Evolutionary conservation across 2,888 invertebrate species (phyloP).

Genomic region (Dryocosmus kuriphilus): DNA sequence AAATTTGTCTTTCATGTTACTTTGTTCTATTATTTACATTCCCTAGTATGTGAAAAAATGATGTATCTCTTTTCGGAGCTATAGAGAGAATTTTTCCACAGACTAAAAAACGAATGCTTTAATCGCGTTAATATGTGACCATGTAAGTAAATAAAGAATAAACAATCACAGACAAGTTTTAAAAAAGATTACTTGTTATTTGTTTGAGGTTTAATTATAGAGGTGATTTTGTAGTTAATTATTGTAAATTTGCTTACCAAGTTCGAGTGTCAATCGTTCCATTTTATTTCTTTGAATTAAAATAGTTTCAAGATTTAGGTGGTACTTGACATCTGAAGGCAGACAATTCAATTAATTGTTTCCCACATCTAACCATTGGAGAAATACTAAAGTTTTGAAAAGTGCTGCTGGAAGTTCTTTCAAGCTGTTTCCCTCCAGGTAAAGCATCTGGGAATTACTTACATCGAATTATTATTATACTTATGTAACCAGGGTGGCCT

Average conservation of each 20-base stretch:
- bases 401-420: conserved; percentile 80
- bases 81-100: too few species aligned
- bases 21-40: too few species aligned
- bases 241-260: conserved; percentile 76
- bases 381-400: conserved; percentile 79
- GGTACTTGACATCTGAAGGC: conserved; percentile 81
- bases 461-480: neutral
- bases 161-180: too few species aligned
- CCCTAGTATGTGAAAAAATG: too few species aligned
- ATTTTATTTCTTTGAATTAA: conserved; percentile 83
- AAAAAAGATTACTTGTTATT: neutral
- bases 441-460: conserved; percentile 77
- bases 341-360: conserved; percentile 81
- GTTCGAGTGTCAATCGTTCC: conserved; percentile 81
- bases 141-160: too few species aligned
- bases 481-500: neutral
- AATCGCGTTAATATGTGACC: neutral
- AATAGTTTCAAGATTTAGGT: conserved; percentile 81
- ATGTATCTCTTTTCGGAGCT: too few species aligned
- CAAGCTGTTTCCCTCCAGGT: conserved; percentile 81
- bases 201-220: too few species aligned
- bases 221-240: neutral
- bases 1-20: too few species aligned
- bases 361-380: conserved; percentile 84
- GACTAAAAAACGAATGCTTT: too few species aligned